A percentile compares a stretch with the other conserved stretches of the same genome.
phyloP scores from a whole-genome alignment of 2,888 invertebrate genomes.

The Spialia ferax region DNA sequence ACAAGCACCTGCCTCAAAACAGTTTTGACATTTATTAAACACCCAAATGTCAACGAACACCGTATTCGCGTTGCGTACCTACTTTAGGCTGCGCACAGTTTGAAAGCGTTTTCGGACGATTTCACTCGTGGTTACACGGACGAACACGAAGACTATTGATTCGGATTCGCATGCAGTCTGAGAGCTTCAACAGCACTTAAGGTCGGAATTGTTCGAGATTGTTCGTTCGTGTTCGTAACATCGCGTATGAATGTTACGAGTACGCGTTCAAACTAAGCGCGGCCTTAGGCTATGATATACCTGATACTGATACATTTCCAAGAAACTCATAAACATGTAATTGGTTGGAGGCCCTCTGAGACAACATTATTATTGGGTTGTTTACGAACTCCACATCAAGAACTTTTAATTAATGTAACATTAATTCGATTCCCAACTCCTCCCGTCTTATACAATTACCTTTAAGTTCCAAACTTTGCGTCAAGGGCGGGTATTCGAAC shows the following conservation, averaged over 20 bases:
- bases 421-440: slow-evolving; percentile 58
- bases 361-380: slow-evolving; percentile 40
- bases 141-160: no score
- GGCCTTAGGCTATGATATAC: not conserved
- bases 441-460: slow-evolving; percentile 54
- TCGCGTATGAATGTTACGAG: no score
- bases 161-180: no score
- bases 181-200: no score
- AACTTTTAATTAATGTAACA: slow-evolving; percentile 56
- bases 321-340: slow-evolving; percentile 17
- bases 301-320: not conserved
- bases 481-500: slow-evolving; percentile 19
- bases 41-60: slow-evolving; percentile 1
- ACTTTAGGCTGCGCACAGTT: no score
- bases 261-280: no score
- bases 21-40: slow-evolving; percentile 1
- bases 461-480: slow-evolving; percentile 49
- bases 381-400: slow-evolving; percentile 38
- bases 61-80: no score
- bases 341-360: slow-evolving; percentile 33
- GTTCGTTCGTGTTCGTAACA: no score
- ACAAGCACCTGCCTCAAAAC: not conserved
- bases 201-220: no score
- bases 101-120: no score
- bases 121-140: no score